A percentile compares a stretch with the other conserved stretches of the same genome.
Conservation (phyloP, 2,888 invertebrate species). For the Lithophane socia region DNA sequence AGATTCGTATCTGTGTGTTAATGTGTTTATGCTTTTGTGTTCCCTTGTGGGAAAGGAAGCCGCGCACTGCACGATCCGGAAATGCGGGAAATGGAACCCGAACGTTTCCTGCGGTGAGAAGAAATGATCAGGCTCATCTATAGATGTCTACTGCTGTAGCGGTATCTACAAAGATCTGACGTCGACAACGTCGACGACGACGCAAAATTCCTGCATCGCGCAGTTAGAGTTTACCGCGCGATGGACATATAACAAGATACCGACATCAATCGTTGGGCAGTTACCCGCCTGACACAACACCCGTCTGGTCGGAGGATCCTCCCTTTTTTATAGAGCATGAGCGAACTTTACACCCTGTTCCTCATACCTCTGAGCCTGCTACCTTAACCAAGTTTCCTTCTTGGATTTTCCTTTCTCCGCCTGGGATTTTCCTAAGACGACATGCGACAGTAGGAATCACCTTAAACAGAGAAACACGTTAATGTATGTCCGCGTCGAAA, state of each 20-base stretch:
- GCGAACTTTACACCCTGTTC: no score
- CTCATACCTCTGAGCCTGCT: background rate
- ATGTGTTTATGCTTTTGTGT: constrained; percentile 41
- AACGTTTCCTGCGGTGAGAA: constrained; percentile 22
- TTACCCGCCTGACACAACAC: no score
- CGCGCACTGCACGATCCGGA: constrained; percentile 5
- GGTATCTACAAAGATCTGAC: no score
- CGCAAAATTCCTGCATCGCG: no score
- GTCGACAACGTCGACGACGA: no score
- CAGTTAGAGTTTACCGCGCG: no score
- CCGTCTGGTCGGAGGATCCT: no score
- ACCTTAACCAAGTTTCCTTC: background rate
- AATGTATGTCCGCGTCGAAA: background rate
- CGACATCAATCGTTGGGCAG: no score
- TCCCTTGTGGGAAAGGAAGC: constrained; percentile 11
- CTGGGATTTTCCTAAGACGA: background rate
- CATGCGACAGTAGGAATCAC: background rate
- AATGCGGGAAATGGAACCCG: constrained; percentile 34
- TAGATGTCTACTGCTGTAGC: background rate
- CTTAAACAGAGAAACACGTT: constrained; percentile 7
- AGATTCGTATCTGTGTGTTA: constrained; percentile 34
- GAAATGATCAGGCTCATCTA: constrained; percentile 2
- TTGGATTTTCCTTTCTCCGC: no score
- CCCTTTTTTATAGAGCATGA: no score
- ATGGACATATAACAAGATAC: no score